These are phyloP conservation scores for Neosilurus mollespiculum DNA, from an alignment of 2,797 vertebrate genomes.

Conservation along the genomic window DNA sequence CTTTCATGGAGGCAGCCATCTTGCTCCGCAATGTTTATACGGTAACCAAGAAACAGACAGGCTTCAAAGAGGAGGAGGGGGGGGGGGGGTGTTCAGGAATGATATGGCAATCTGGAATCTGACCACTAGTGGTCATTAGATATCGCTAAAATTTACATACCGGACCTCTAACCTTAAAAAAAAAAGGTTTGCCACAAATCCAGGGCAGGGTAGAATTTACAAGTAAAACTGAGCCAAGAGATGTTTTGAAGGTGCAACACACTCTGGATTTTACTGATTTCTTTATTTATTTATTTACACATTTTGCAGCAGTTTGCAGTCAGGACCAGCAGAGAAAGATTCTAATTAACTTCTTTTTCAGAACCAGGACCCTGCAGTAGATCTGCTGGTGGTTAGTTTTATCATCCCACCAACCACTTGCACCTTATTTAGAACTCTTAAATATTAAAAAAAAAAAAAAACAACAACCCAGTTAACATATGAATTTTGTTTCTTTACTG, in stretches of 20 bases:
- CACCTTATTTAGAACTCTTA: neutral
- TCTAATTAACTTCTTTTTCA: neutral
- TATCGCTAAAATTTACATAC: too few species aligned
- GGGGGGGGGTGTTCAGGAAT: too few species aligned
- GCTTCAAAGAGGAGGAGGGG: too few species aligned
- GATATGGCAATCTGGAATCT: too few species aligned
- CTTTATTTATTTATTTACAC: too few species aligned
- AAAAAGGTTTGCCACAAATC: too few species aligned
- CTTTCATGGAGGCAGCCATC: too few species aligned
- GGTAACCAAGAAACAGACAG: too few species aligned
- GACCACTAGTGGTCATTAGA: too few species aligned
- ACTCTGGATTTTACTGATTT: constrained; percentile 13
- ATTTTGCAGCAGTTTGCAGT: neutral
- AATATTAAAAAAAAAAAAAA: neutral
- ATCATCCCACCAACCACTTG: neutral
- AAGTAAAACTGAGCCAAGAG: neutral
- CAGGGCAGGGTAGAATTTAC: neutral
- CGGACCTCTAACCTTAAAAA: too few species aligned
- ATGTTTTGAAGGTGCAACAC: neutral
- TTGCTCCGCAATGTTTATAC: too few species aligned
- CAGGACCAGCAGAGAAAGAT: neutral
- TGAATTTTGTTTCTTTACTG: neutral
- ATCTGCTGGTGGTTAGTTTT: neutral
- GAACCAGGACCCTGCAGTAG: neutral
- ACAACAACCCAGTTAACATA: neutral